A percentile compares a stretch with the other conserved stretches of the same genome.
Conservation (phyloP, 1,140 invertebrate species). For the Drosophila jambulina region DNA sequence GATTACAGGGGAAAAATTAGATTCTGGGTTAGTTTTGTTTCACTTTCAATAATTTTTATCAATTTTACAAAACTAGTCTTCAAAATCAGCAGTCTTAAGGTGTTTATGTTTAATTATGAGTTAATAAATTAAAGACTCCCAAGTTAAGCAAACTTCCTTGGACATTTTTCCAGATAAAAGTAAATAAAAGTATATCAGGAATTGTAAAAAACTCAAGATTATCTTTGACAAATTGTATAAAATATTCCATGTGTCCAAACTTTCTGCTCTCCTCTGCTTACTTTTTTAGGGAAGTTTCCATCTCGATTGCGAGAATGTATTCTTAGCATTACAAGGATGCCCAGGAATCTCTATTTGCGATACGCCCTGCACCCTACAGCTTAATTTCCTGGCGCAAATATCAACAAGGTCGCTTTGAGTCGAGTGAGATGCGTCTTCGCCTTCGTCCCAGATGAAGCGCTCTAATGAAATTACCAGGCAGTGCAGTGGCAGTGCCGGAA, state of each 20-base stretch:
- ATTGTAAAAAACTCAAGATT: background rate
- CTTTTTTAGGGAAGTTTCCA: background rate
- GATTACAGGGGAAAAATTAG: background rate
- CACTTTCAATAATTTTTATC: no score
- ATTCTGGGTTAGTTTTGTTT: background rate
- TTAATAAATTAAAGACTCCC: background rate
- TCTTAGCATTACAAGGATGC: constrained; percentile 18
- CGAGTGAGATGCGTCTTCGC: constrained; percentile 28
- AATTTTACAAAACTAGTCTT: background rate
- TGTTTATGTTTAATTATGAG: background rate
- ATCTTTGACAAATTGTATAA: constrained; percentile 1
- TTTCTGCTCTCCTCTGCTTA: background rate
- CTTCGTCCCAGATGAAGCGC: constrained; percentile 48
- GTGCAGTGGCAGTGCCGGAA: background rate
- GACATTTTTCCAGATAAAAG: background rate
- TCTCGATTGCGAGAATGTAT: constrained; percentile 3
- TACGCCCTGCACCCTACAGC: constrained; percentile 49
- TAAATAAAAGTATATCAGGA: background rate
- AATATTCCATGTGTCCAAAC: constrained; percentile 6
- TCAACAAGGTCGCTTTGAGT: constrained; percentile 51
- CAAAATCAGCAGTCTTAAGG: background rate
- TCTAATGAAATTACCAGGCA: constrained; percentile 75
- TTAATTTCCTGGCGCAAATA: constrained; percentile 78
- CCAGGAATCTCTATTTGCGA: constrained; percentile 31
- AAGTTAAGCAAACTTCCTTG: no score